Percentiles rank a stretch among this genome's conserved stretches.
These are phyloP conservation scores for Eulithis prunata DNA, from an alignment of 2,888 invertebrate genomes.

Conservation along the genomic window DNA sequence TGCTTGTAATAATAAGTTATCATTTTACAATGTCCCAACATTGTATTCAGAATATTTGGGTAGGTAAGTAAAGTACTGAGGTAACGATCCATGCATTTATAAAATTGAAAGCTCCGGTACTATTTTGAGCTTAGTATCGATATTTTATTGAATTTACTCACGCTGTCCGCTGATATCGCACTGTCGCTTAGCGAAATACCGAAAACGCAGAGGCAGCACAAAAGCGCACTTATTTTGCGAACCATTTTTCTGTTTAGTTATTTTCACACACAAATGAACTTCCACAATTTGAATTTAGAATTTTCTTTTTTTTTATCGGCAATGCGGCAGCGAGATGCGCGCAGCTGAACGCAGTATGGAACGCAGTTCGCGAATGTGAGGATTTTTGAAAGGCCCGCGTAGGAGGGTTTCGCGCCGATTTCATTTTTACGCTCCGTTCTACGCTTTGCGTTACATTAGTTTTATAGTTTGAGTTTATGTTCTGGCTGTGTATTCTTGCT, in stretches of 20 bases:
- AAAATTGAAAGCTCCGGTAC: too few relatives aligned
- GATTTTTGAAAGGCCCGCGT: conserved; percentile 84
- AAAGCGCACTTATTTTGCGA: conserved; percentile 73
- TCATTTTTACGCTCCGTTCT: conserved; percentile 67
- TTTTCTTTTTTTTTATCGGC: conserved; percentile 43
- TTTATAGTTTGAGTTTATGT: too few relatives aligned
- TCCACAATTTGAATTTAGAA: conserved; percentile 42
- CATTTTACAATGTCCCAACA: too few relatives aligned
- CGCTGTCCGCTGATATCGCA: conserved; percentile 75
- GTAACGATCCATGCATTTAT: too few relatives aligned
- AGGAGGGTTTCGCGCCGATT: conserved; percentile 81
- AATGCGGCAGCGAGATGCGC: conserved; percentile 69
- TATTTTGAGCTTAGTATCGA: neutral
- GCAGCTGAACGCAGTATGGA: conserved; percentile 68
- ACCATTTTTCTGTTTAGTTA: conserved; percentile 63
- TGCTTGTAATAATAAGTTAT: too few relatives aligned
- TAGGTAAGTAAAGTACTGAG: too few relatives aligned
- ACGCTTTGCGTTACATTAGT: conserved; percentile 41
- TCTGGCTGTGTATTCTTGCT: too few relatives aligned
- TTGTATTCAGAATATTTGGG: too few relatives aligned
- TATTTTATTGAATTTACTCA: conserved; percentile 53
- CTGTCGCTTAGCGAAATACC: conserved; percentile 74
- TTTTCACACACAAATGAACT: conserved; percentile 33
- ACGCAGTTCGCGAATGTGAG: conserved; percentile 66
- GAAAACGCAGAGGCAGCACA: conserved; percentile 76